phyloP scores from a whole-genome alignment of 2,797 vertebrate species.

The Paedocypris micromegethes region DNA sequence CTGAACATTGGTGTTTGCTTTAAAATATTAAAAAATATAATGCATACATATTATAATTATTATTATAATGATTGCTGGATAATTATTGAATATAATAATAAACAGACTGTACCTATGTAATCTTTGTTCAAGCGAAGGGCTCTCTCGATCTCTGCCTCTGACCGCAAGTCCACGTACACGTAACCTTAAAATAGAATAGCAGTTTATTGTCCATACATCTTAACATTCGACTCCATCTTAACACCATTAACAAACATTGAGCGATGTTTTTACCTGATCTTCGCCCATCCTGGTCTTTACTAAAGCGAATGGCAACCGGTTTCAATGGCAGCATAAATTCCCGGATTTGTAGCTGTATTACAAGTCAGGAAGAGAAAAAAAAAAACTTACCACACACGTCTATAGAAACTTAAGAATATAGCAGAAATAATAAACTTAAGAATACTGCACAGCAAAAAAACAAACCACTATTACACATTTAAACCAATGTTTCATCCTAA shows the following conservation, averaged over 20 bases:
- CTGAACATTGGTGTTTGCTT: background rate
- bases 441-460: no score
- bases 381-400: no score
- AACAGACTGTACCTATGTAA: slow-evolving; percentile 76
- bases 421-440: no score
- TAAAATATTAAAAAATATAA: background rate
- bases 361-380: background rate
- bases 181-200: slow-evolving; percentile 69
- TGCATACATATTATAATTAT: no score
- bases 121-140: slow-evolving; percentile 86
- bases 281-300: slow-evolving; percentile 75
- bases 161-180: slow-evolving; percentile 86
- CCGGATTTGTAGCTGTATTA: slow-evolving; percentile 75
- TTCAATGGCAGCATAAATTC: slow-evolving; percentile 89
- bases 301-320: slow-evolving; percentile 81
- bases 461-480: no score
- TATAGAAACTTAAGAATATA: no score
- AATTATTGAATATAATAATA: no score
- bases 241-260: background rate
- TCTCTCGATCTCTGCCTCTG: slow-evolving; percentile 79
- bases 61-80: no score
- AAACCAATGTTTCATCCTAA: no score
- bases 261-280: slow-evolving; percentile 70
- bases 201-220: background rate
- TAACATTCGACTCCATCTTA: background rate